A percentile compares a stretch with the other conserved stretches of the same genome.
These are phyloP conservation scores for Chlorops oryzae DNA, from an alignment of 1,140 invertebrate genomes.

Conservation along the genomic window DNA sequence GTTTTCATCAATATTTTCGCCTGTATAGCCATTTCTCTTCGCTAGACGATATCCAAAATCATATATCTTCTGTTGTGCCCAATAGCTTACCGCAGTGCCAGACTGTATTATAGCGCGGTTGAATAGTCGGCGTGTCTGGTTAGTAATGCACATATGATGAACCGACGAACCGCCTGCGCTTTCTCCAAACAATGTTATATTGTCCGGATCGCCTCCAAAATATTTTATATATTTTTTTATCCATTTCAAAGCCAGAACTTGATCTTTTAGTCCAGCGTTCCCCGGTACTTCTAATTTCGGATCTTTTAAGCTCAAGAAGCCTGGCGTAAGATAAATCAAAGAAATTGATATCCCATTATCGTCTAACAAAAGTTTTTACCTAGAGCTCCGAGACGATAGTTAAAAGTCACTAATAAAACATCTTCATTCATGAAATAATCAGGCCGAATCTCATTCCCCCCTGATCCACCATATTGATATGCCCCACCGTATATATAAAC, in stretches of 20 bases:
- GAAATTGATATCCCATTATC: neutral
- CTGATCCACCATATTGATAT: constrained; percentile 51
- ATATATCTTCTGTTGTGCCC: constrained; percentile 17
- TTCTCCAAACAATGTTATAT: constrained; percentile 42
- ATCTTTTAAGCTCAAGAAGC: constrained; percentile 10
- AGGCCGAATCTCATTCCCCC: constrained; percentile 48
- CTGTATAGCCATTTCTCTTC: constrained; percentile 21
- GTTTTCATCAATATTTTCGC: constrained; percentile 28
- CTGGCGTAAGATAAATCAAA: neutral
- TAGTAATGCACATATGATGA: constrained; percentile 33
- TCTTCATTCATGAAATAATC: constrained; percentile 55
- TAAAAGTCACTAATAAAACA: constrained; percentile 59
- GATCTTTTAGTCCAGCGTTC: constrained; percentile 51
- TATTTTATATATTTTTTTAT: constrained; percentile 34
- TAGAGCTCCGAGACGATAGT: constrained; percentile 59
- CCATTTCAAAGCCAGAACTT: constrained; percentile 47
- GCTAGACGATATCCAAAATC: constrained; percentile 22
- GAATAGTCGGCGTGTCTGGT: constrained; percentile 50
- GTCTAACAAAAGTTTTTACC: constrained; percentile 3
- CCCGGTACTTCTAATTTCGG: constrained; percentile 5
- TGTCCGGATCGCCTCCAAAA: constrained; percentile 33
- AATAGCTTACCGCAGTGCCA: constrained; percentile 50
- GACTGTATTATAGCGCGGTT: constrained; percentile 57
- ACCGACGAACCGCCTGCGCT: constrained; percentile 42
- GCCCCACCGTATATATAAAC: constrained; percentile 64